A percentile compares a stretch with the other conserved stretches of the same genome.
These are phyloP conservation scores for Origma solitaria DNA, from an alignment of 2,113 vertebrate species.

Conservation along the genomic window DNA sequence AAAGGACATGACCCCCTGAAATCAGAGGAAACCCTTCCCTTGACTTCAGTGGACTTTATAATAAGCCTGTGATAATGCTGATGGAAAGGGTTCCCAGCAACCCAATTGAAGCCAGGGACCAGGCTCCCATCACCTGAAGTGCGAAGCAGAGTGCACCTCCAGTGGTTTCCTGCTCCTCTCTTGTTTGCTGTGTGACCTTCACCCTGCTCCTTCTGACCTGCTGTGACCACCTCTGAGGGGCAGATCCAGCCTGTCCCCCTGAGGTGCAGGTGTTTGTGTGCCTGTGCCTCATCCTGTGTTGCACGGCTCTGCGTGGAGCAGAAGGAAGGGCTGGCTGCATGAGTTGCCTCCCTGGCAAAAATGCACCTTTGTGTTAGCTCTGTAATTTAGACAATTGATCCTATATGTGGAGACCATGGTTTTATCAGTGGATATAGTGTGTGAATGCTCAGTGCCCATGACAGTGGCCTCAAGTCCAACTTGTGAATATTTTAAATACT, in stretches of 20 bases:
- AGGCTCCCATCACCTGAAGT: fast-evolving
- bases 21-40: background rate
- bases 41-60: background rate
- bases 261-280: background rate
- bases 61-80: background rate
- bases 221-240: background rate
- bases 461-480: background rate
- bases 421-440: background rate
- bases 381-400: background rate
- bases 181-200: background rate
- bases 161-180: background rate
- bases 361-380: fast-evolving
- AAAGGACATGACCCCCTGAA: background rate
- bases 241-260: background rate
- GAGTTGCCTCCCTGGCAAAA: background rate
- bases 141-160: background rate
- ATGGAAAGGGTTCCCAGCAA: background rate
- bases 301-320: background rate
- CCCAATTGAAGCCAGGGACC: background rate
- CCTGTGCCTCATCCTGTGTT: background rate
- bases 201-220: background rate
- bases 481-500: background rate
- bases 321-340: background rate
- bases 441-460: background rate
- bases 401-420: background rate